Evolutionary conservation across 2,888 invertebrate genomes (phyloP), one percentile per base, ranked within the genome.

Genomic region (Coenonympha glycerion): DNA sequence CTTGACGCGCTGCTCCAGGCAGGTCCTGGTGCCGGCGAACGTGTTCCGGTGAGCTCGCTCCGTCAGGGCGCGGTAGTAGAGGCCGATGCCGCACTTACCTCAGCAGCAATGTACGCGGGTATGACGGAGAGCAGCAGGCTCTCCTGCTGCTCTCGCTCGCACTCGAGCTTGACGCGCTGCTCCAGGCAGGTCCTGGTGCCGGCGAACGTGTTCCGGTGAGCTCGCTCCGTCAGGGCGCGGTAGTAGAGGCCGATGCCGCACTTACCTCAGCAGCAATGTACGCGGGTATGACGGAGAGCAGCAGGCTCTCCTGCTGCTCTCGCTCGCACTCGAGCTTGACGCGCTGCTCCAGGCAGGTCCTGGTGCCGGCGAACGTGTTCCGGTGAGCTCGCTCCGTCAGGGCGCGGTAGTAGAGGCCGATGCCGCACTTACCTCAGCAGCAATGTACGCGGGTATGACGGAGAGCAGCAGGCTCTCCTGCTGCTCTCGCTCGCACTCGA

Each of bases 361-460:
- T 89, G 37, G 96, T 97, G 19, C 96, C 96, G 13, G 94, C 93
- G 71, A 97, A 97, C 11, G 97, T 96, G 66, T 93, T 91, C 63
- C 93, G 89, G 73, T 97, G 96, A 1, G 96, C 95, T 24, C 92
- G 90, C 69, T 95, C 94, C 0, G 96, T 96, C 83, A 97, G 91
- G 59, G 93, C 92, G 39, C 96, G 90, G 84, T 97, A 97, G 87
- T 96, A 97, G 18, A 95, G 87, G 0, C 97, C 97, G 44, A 94
- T 93, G 47, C 93, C 89, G 51, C 93, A n/a, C n/a, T n/a, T n/a
- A n/a, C n/a, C n/a, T n/a, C n/a, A n/a, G n/a, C n/a, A n/a, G n/a
- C n/a, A 57, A 97, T 95, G 71, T 97, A 97, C 8, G 97, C 97
- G 0, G 97, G 97, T 66, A 97, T 97, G 40, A 97, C 97, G 64